A percentile compares a stretch with the other conserved stretches of the same genome.
phyloP scores from a whole-genome alignment of 2,888 invertebrate genomes.

The Caenorhabditis sp. region DNA sequence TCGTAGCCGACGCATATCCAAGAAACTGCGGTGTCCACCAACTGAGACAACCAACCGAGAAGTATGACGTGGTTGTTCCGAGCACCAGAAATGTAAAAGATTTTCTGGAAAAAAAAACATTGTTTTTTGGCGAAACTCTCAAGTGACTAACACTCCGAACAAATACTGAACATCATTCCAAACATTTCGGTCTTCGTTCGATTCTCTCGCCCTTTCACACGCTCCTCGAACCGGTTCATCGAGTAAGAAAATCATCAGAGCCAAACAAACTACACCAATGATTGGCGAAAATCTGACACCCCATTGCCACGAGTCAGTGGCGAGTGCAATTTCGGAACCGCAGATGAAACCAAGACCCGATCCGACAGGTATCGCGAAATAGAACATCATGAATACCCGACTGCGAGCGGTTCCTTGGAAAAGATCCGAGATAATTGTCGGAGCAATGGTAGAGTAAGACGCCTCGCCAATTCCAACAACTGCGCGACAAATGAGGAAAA shows the following conservation, averaged over 20 bases:
- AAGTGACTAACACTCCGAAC: slow-evolving; percentile 21
- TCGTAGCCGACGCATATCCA: slow-evolving; percentile 43
- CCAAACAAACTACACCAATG: slow-evolving; percentile 77
- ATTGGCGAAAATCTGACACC: slow-evolving; percentile 87
- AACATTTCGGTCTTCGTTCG: slow-evolving; percentile 19
- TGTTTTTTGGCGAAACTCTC: background rate
- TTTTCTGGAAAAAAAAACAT: slow-evolving; percentile 73
- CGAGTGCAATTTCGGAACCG: slow-evolving; percentile 82
- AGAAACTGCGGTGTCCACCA: slow-evolving; percentile 80
- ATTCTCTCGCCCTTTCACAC: slow-evolving; percentile 53
- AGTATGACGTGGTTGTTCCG: slow-evolving; percentile 95
- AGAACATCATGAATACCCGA: slow-evolving; percentile 93
- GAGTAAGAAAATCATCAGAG: slow-evolving; percentile 55
- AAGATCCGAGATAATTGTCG: slow-evolving; percentile 95
- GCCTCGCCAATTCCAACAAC: slow-evolving; percentile 97
- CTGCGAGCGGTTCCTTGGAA: slow-evolving; percentile 87
- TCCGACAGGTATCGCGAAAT: slow-evolving; percentile 94
- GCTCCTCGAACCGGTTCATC: slow-evolving; percentile 65
- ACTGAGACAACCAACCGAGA: slow-evolving; percentile 92
- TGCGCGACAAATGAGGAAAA: slow-evolving; percentile 86
- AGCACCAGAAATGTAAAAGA: slow-evolving; percentile 90
- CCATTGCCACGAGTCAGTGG: slow-evolving; percentile 85
- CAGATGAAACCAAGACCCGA: slow-evolving; percentile 91
- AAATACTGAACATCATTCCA: slow-evolving; percentile 51
- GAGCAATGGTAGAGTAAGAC: slow-evolving; percentile 97